phyloP scores from a whole-genome alignment of 23 tunicate genomes.

The Trididemnum clinides region DNA sequence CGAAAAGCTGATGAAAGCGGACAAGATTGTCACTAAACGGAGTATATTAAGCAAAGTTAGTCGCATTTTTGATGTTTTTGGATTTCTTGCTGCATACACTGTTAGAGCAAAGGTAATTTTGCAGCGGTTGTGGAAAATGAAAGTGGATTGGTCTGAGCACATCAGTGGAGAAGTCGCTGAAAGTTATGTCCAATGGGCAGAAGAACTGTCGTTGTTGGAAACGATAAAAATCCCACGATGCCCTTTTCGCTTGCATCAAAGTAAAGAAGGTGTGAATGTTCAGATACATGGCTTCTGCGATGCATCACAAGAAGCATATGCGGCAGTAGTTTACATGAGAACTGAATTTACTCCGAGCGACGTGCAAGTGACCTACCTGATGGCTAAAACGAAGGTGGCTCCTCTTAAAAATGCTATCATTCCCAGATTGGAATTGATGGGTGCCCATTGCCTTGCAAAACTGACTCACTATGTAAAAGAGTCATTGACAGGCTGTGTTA shows the following conservation, averaged over 20 bases:
- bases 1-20: neutral
- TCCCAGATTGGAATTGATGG: neutral
- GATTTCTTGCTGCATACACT: slow-evolving; percentile 6
- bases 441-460: neutral
- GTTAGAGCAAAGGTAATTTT: too few species aligned
- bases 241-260: neutral
- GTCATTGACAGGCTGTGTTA: too few species aligned
- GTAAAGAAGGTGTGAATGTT: neutral
- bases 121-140: too few species aligned
- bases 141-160: too few species aligned
- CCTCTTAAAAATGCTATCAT: neutral
- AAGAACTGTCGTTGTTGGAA: too few species aligned
- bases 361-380: neutral
- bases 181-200: neutral
- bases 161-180: neutral
- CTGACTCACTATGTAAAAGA: too few species aligned
- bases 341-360: neutral
- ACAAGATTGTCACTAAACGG: slow-evolving; percentile 1
- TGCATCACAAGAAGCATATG: too few species aligned
- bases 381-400: neutral
- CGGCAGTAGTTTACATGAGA: neutral
- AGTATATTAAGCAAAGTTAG: neutral
- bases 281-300: neutral
- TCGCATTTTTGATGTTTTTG: neutral
- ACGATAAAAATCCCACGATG: neutral